Evolutionary conservation across 2,113 vertebrate genomes (phyloP).

Genomic region (Rhabdornis inornatus): DNA sequence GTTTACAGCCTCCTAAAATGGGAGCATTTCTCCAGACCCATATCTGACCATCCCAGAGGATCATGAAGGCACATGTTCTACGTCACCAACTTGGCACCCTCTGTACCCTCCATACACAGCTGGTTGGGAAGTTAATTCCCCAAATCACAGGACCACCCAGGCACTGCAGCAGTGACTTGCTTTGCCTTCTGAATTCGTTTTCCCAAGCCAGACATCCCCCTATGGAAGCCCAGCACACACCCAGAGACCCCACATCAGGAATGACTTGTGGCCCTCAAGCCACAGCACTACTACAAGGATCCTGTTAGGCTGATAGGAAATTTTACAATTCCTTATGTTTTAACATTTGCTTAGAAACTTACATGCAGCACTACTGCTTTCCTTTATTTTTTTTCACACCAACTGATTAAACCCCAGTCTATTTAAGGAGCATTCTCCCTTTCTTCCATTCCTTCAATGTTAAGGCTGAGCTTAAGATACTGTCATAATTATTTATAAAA

Average conservation of each 20-base stretch:
- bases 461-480: not conserved
- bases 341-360: not conserved
- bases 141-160: not conserved
- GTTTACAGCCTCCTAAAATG: not conserved
- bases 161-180: not conserved
- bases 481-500: not conserved
- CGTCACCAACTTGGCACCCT: not conserved
- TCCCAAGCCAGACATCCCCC: not conserved
- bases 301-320: not conserved
- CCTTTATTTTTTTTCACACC: accelerated
- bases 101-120: not conserved
- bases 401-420: not conserved
- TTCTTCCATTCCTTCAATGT: not conserved
- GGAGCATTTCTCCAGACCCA: not conserved
- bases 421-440: not conserved
- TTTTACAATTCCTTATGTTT: not conserved
- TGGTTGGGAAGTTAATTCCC: not conserved
- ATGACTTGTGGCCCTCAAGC: not conserved
- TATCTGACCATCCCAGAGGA: not conserved
- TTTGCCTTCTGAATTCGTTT: not conserved
- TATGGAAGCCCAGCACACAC: accelerated
- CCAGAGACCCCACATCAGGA: not conserved
- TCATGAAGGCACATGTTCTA: accelerated
- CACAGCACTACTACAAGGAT: not conserved
- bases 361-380: not conserved